Evolutionary conservation across 1,140 invertebrate species (phyloP), one percentile per base, ranked within the genome.

Genomic region (Heliconius himera): DNA sequence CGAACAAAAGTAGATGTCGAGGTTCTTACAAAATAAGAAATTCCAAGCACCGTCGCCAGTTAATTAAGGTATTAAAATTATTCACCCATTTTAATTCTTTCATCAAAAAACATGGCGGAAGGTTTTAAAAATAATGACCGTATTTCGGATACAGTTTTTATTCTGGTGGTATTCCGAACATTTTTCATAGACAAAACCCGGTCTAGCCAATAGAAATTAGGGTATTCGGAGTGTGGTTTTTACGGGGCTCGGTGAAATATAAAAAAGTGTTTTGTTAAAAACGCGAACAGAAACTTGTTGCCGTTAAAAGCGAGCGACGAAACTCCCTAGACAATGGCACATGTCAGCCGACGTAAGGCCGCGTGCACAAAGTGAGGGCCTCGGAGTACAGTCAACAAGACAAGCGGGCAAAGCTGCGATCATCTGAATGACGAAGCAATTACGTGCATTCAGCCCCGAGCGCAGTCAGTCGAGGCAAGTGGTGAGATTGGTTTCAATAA

Each of bases 401-500:
- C 90, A 91, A 90, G 88, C 90, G 89, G 85, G 86, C 87, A 87
- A 86, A 90, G 89, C 89, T 85, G 87, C 90, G 90, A 92, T 92
- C 90, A 91, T 91, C 90, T 92, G 88, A 94, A 94, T 93, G 92
- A 94, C 89, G 90, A 86, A 91, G 91, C 91, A 92, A 94, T 94
- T 94, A 94, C 89, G 88, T 88, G 88, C 90, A 91, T 93, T 94
- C 88, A 93, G 86, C 88, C 85, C 85, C 79, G 85, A 86, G 90
- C 89, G 87, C 89, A 92, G 90, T 90, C 89, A 92, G 90, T 87
- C 89, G 91, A 88, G 90, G 86, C 90, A 94, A 94, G 91, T 93
- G 91, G 85, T 88, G 88, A 92, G 91, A 94, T 93, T 93, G 91
- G 91, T 93, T 94, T 93, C 93, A 93, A 94, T 94, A 93, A 93